Evolutionary conservation across 2,888 invertebrate species (phyloP), one percentile per base, ranked within the genome.

Genomic region (Leuctra nigra): DNA sequence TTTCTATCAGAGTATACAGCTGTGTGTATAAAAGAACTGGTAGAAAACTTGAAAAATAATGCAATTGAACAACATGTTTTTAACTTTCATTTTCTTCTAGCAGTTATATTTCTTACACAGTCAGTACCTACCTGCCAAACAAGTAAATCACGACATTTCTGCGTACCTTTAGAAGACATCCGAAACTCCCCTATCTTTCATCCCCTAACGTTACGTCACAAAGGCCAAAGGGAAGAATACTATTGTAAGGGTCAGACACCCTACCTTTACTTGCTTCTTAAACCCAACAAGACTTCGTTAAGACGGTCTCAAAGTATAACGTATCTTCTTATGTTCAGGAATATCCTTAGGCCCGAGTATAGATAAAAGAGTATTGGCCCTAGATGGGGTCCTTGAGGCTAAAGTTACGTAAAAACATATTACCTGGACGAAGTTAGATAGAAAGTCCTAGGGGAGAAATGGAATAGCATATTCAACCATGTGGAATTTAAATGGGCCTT

Each of bases 211-310:
- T 44, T 44, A 20, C 44, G 23, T 23, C 44, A 44, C 44, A 44
- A 44, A 23, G 44, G 22, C 7, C 3, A 44, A n/a, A 22, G 23
- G 44, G 23, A 44, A 23, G 44, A 23, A 44, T 44, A 23, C n/a
- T 29, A 44, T 44, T 44, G 44, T 44, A 44, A 20, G 44, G 44
- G 44, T 44, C 44, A 44, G 20, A 23, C 44, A 44, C 44, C 44
- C 44, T 29, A 29, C 11, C 6, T 29, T 7, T 29, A 29, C 7
- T 29, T 29, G 6, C 7, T 29, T 29, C 29, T 44, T 44, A 44
- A 23, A 29, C 29, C 44, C 44, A n/a, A 44, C 44, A 44, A 44
- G 44, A 44, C 44, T 44, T 44, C 44, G 44, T 44, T 44, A 44
- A 44, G 44, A 22, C 23, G n/a, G n/a, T 44, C 20, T n/a, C 18